Evolutionary conservation across 2,797 vertebrate species (phyloP).

Genomic region (Todus mexicanus): DNA sequence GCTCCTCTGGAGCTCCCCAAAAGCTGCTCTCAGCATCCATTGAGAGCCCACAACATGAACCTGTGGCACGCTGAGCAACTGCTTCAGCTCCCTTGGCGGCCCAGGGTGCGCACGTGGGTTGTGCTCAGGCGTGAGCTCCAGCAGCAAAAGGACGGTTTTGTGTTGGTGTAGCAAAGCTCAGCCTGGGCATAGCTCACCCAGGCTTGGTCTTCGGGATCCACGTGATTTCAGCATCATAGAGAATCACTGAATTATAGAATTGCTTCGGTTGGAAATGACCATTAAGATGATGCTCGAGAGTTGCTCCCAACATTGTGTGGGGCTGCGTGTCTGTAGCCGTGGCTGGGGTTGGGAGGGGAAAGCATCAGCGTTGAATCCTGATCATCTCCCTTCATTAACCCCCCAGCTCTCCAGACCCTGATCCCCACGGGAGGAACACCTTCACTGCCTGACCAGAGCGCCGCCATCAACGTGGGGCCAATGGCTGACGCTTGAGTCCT

Average conservation of each 20-base stretch:
- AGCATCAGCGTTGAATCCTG: neutral
- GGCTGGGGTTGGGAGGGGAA: neutral
- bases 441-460: constrained; percentile 18
- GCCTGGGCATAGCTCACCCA: neutral
- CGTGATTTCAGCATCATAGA: neutral
- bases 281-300: neutral
- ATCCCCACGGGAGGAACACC: constrained; percentile 27
- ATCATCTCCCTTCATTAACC: constrained; percentile 6
- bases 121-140: neutral
- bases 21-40: accelerated
- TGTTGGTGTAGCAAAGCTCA: neutral
- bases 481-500: neutral
- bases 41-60: neutral
- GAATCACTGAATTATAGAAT: neutral
- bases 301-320: accelerated
- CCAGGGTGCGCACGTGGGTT: accelerated
- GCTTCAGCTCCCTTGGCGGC: accelerated
- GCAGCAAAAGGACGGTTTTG: neutral
- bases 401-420: constrained; percentile 62
- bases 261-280: neutral
- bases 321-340: accelerated
- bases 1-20: neutral
- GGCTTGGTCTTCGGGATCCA: neutral
- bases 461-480: neutral
- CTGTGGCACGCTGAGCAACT: accelerated